A percentile compares a stretch with the other conserved stretches of the same genome.
Evolutionary conservation across 2,888 invertebrate species (phyloP).

Genomic region (Eremobia ochroleuca): DNA sequence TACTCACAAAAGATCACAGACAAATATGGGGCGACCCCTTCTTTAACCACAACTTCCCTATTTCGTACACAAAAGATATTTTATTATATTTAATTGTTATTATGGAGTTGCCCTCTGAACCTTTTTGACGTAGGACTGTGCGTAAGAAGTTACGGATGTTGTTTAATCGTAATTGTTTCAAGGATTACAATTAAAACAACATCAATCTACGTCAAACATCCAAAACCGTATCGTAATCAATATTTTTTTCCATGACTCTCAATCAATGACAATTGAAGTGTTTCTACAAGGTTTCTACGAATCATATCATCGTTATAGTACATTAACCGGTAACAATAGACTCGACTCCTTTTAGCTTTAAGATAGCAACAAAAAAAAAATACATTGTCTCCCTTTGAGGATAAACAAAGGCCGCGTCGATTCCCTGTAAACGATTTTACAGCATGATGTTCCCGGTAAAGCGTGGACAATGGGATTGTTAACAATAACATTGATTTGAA

Average conservation of each 20-base stretch:
- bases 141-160: slow-evolving; percentile 2
- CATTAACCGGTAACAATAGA: slow-evolving; percentile 79
- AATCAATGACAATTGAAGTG: slow-evolving; percentile 63
- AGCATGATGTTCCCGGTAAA: slow-evolving; percentile 79
- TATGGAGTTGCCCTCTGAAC: slow-evolving; percentile 17
- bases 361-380: slow-evolving; percentile 76
- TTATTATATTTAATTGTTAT: background rate
- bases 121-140: slow-evolving; percentile 7
- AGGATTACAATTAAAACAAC: background rate
- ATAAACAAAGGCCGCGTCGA: slow-evolving; percentile 80
- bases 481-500: slow-evolving; percentile 69
- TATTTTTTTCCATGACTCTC: slow-evolving; percentile 50
- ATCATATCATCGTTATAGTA: slow-evolving; percentile 71
- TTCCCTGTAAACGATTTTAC: slow-evolving; percentile 83
- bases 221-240: slow-evolving; percentile 26
- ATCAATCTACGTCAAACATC: slow-evolving; percentile 12
- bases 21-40: background rate
- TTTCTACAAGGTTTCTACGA: slow-evolving; percentile 66
- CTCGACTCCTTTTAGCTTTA: slow-evolving; percentile 72
- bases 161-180: background rate
- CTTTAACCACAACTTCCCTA: background rate
- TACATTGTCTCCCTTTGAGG: slow-evolving; percentile 82
- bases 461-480: slow-evolving; percentile 84
- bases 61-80: background rate
- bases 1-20: background rate